Conservation (phyloP, 2,797 vertebrate genomes). For the Adrianichthys oophorus region DNA sequence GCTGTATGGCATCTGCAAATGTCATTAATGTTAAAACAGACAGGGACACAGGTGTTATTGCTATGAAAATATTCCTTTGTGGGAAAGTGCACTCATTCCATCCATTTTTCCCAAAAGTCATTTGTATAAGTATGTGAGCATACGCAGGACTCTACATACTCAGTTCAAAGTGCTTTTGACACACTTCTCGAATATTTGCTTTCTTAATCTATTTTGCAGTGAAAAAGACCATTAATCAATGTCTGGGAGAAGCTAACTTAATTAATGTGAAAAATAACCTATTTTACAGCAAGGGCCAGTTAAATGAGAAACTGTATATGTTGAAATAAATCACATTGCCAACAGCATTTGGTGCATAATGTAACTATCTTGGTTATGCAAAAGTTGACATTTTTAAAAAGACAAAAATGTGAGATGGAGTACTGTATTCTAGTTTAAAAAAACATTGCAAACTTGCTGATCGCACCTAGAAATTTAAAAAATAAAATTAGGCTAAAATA, state of each 20-base stretch:
- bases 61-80: slow-evolving; percentile 32
- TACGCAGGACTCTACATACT: not conserved
- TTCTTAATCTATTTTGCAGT: slow-evolving; percentile 6
- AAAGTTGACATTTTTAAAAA: too few species aligned
- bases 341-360: too few species aligned
- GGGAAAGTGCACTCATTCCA: slow-evolving; percentile 35
- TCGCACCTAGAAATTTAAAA: too few species aligned
- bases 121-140: slow-evolving; percentile 17
- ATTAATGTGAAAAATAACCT: not conserved
- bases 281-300: too few species aligned
- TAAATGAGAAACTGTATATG: too few species aligned
- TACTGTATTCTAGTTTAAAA: too few species aligned
- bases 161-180: slow-evolving; percentile 18
- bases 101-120: slow-evolving; percentile 29
- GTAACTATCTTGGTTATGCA: too few species aligned
- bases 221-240: slow-evolving; percentile 19
- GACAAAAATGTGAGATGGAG: too few species aligned
- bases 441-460: too few species aligned
- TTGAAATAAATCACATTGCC: too few species aligned
- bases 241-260: not conserved
- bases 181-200: slow-evolving; percentile 14
- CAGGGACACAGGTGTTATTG: slow-evolving; percentile 57
- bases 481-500: too few species aligned
- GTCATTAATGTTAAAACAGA: slow-evolving; percentile 48
- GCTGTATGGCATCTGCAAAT: slow-evolving; percentile 38